Conservation (phyloP, 2,888 invertebrate species). For the Disparrhopalites patrizii region DNA sequence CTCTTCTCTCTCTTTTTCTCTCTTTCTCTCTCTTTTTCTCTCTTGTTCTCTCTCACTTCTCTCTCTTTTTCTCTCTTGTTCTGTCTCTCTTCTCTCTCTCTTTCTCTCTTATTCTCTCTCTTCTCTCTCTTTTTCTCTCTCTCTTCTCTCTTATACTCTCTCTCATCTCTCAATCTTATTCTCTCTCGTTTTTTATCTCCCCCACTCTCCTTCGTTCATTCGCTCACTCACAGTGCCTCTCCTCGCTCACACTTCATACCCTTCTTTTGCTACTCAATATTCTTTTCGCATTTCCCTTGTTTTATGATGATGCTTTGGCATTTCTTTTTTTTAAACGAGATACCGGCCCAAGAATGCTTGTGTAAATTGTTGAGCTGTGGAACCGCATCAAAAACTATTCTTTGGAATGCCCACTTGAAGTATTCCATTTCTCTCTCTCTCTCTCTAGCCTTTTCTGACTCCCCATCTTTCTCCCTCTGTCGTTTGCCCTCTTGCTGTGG, state of each 20-base stretch:
- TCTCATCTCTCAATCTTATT: too few species aligned
- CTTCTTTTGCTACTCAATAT: conserved; percentile 20
- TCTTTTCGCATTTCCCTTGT: conserved; percentile 17
- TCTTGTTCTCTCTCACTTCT: neutral
- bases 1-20: neutral
- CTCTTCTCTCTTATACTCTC: neutral
- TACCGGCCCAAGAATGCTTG: neutral
- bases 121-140: neutral
- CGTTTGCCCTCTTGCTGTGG: neutral
- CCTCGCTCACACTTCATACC: neutral
- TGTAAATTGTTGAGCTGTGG: conserved; percentile 10
- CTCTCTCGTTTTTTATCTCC: too few species aligned
- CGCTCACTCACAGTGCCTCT: too few species aligned
- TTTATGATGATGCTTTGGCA: conserved; percentile 11
- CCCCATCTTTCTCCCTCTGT: neutral
- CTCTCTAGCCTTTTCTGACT: too few species aligned
- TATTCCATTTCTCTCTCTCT: conserved; percentile 1
- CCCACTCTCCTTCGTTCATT: too few species aligned
- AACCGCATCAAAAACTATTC: neutral
- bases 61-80: neutral
- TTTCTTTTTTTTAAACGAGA: neutral
- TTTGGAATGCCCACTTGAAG: conserved; percentile 6
- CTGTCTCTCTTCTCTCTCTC: neutral
- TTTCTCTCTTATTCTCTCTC: neutral
- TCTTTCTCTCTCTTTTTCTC: neutral